These are phyloP conservation scores for Centruroides sculpturatus DNA, from an alignment of 1,140 invertebrate genomes.

Conservation along the genomic window DNA sequence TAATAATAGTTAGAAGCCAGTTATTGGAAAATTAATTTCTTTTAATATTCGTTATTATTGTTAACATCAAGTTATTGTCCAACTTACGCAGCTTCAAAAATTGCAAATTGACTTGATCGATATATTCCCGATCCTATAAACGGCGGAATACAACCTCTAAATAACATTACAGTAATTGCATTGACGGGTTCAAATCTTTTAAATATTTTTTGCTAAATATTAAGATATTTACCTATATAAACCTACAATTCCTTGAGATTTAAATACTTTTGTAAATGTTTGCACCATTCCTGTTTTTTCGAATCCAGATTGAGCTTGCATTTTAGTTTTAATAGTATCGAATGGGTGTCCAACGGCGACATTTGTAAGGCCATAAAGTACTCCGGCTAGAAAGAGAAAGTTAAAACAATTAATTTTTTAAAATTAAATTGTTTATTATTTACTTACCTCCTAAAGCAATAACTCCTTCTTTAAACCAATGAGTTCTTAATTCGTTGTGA, in stretches of 20 bases:
- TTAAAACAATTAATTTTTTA: background rate
- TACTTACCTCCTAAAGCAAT: constrained; percentile 24
- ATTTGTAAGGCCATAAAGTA: constrained; percentile 27
- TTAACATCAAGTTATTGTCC: background rate
- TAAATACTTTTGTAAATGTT: constrained; percentile 23
- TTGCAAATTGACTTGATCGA: constrained; percentile 27
- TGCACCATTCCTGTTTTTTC: constrained; percentile 25
- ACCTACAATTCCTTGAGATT: constrained; percentile 23
- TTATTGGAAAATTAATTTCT: no score
- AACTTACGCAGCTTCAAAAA: constrained; percentile 28
- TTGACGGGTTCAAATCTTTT: no score
- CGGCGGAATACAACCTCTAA: constrained; percentile 27
- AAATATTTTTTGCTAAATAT: background rate
- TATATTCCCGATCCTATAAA: constrained; percentile 27
- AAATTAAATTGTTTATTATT: background rate
- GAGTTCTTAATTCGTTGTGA: constrained; percentile 25
- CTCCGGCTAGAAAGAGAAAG: constrained; percentile 22
- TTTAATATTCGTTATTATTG: background rate
- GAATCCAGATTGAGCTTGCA: constrained; percentile 27
- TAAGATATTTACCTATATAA: constrained; percentile 23
- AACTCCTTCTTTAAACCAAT: constrained; percentile 26
- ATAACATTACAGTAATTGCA: no score
- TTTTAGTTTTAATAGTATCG: constrained; percentile 30
- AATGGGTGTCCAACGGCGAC: constrained; percentile 27
- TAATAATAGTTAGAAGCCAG: no score